Conservation (phyloP, 2,113 vertebrate species). For the Heterochromis multidens region DNA sequence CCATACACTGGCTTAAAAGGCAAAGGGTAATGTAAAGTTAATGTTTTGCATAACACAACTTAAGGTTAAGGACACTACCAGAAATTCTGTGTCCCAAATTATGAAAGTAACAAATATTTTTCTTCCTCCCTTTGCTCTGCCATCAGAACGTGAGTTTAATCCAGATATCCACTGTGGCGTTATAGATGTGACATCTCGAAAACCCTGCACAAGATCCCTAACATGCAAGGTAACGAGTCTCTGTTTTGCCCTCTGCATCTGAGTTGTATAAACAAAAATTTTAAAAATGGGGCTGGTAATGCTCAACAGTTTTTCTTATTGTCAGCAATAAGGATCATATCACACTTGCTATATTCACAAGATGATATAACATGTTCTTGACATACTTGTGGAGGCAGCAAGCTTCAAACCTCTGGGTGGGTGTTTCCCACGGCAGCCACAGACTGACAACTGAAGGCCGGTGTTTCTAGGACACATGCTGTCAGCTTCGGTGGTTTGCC, state of each 20-base stretch:
- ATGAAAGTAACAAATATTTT: neutral
- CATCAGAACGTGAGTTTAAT: conserved; percentile 96
- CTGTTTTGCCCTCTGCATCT: neutral
- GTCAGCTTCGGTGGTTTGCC: neutral
- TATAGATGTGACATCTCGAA: conserved; percentile 92
- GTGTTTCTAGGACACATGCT: neutral
- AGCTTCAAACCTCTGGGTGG: neutral
- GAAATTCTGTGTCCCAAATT: neutral
- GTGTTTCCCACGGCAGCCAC: neutral
- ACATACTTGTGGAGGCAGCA: neutral
- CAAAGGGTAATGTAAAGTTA: neutral
- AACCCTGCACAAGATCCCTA: conserved; percentile 98
- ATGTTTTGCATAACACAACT: neutral
- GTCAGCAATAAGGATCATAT: neutral
- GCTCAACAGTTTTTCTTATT: neutral
- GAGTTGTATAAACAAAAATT: neutral
- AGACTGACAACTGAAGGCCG: neutral
- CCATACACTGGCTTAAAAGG: neutral
- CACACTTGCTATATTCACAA: neutral
- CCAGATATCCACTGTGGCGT: conserved; percentile 98
- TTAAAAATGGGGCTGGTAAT: neutral
- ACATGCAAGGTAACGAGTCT: conserved; percentile 92
- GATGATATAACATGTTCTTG: neutral
- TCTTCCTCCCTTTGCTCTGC: neutral
- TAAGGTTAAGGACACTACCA: neutral